Base-by-base conservation (phyloP, 2,888 invertebrate genomes). In the Taenaris catops region DNA sequence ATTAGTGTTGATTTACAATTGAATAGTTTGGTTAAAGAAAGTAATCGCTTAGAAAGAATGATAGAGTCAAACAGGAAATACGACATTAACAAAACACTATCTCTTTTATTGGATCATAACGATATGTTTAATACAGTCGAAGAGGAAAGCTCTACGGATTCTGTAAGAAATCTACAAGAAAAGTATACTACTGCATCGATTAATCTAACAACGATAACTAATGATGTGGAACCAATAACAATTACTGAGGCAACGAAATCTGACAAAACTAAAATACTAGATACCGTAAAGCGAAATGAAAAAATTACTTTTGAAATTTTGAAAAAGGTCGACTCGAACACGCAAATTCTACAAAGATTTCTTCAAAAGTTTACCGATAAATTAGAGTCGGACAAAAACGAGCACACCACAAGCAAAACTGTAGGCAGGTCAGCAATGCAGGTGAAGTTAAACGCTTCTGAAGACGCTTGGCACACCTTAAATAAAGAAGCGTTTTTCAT, bases 241-340 rank as follows among this genome's bases (percentile, higher is more conserved):
- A 20, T 18, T 10, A 36, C 29, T n/a, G 25, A 24, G 16, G 26
- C 20, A 1, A 4, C 16, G 16, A 39, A 18, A 16, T 19, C 28
- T 3, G 19, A 38, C n/a, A 31, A 39, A 38, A 11, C 25, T 3
- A 32, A 36, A 34, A 39, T 38, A 6, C 16, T 44, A 9, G 28
- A 38, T n/a, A 31, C 34, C 36, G 35, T 75, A 4, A 57, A 68
- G 33, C 52, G 54, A 31, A 74, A 74, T n/a, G 70, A 71, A 1
- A 65, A 67, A 8, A 27, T 73, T 4, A 78, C 79, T 0, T 61
- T 61, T 8, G 62, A 67, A 43, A 72, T 84, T 7, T 39, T 84
- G 8, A 58, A 55, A n/a, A 75, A 73, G 44, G 70, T 83, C 0
- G 71, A 79, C 17, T 58, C 43, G 34, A 83, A 83, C 24, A 80